Conservation (phyloP, 2,888 invertebrate genomes). For the Ophioninae sp. region DNA sequence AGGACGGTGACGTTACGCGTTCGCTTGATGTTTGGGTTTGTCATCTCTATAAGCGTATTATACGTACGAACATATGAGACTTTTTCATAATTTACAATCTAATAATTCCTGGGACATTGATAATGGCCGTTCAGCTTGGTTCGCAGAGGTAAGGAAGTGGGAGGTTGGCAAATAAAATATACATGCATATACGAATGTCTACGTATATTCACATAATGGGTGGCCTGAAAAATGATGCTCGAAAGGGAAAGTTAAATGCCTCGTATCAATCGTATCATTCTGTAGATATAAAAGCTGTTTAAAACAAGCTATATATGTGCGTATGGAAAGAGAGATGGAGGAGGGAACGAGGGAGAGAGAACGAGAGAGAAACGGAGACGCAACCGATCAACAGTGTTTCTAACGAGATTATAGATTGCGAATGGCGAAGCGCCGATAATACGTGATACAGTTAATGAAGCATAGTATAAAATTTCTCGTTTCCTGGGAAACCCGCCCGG, state of each 20-base stretch:
- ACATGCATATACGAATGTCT: neutral
- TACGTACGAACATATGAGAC: neutral
- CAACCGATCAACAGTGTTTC: conserved; percentile 26
- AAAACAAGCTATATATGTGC: neutral
- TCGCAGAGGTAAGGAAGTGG: neutral
- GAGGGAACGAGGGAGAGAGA: neutral
- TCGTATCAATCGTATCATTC: neutral
- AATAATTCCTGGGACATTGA: conserved; percentile 51
- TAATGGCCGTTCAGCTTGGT: conserved; percentile 21
- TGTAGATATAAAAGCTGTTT: neutral
- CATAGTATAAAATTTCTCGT: conserved; percentile 51
- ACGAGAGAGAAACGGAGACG: neutral
- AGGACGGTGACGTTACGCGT: neutral
- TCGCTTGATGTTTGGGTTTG: neutral
- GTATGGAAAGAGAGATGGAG: neutral
- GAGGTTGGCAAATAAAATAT: neutral
- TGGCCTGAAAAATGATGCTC: too few relatives aligned
- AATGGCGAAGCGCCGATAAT: conserved; percentile 56
- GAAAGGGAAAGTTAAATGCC: too few relatives aligned
- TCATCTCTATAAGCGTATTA: neutral
- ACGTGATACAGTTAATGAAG: conserved; percentile 57
- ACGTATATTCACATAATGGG: too few relatives aligned
- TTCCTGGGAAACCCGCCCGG: conserved; percentile 55
- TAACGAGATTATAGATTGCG: conserved; percentile 56
- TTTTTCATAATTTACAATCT: conserved; percentile 34